Evolutionary conservation across 2,888 invertebrate species (phyloP).

Genomic region (Agrochola litura): DNA sequence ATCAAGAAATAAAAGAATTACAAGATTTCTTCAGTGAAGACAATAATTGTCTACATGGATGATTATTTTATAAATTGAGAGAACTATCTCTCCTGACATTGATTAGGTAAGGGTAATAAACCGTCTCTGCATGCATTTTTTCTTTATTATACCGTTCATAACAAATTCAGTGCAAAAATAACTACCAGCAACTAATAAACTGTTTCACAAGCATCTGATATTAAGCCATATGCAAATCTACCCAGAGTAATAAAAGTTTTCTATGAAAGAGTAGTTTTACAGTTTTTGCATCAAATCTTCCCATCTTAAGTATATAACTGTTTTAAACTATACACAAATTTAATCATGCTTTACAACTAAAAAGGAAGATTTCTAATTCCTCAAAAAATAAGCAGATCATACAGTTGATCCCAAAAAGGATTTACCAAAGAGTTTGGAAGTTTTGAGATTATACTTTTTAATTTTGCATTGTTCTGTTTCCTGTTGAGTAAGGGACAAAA

Average conservation of each 20-base stretch:
- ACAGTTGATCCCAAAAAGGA: constrained; percentile 38
- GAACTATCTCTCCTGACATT: neutral
- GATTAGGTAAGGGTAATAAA: neutral
- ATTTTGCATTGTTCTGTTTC: constrained; percentile 46
- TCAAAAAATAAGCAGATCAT: constrained; percentile 37
- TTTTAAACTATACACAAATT: neutral
- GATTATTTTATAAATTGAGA: neutral
- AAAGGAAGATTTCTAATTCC: constrained; percentile 21
- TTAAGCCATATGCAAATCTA: constrained; percentile 22
- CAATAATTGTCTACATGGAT: constrained; percentile 9
- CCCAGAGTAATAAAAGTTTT: neutral
- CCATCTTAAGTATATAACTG: neutral
- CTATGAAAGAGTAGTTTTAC: neutral
- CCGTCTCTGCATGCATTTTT: neutral
- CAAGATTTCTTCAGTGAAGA: neutral
- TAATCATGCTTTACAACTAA: neutral
- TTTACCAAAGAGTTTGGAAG: constrained; percentile 31
- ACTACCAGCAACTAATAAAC: neutral
- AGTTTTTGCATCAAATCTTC: neutral
- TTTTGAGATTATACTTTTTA: constrained; percentile 51
- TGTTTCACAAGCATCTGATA: constrained; percentile 9
- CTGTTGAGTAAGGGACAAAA: constrained; percentile 40
- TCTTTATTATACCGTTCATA: neutral
- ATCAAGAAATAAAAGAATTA: neutral
- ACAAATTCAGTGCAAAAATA: neutral